Evolutionary conservation across 2,888 invertebrate species (phyloP), one percentile per base, ranked within the genome.

Genomic region (Phlogophora meticulosa): DNA sequence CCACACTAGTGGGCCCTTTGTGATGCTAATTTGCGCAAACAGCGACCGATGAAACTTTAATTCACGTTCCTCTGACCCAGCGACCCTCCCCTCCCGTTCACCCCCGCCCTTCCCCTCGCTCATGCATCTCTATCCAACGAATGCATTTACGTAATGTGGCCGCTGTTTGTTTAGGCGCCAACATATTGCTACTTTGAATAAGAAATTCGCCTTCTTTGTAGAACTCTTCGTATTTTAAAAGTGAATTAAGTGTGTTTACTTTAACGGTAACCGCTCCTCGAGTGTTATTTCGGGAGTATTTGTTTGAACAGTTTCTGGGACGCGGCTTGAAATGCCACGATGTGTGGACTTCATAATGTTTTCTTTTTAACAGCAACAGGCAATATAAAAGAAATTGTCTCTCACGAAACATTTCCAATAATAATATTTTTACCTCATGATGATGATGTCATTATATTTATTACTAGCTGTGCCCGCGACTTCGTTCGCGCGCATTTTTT

Each of bases 161-260:
- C 78, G 62, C 48, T 93, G 92, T 94, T 93, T 90, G 90, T 91
- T 92, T 91, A 93, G 93, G 93, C 90, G 86, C 91, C 83, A 87
- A 80, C 86, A 87, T 92, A 93, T 93, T 92, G 93, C 93, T 90
- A 91, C 92, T 94, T 92, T 92, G 90, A 93, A 93, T 94, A 93
- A 91, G 87, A 91, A 80, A 92, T 91, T 88, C 85, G 84, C 75
- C 72, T 84, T 86, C 87, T 89, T 89, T 90, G 89, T 86, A 72
- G 72, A 75, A 36, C 72, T 72, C 62, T 63, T 69, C 46, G 76
- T 79, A 80, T 76, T 81, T 87, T 82, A 80, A 82, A 85, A 83
- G 80, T 66, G 84, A 78, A 83, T 82, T 75, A 82, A 58, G 70
- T 71, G 81, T 86, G 84, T 86, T 86, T 87, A 83, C 79, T 81